phyloP scores from a whole-genome alignment of 2,113 vertebrate species.

The Calyptommatus sinebrachiatus region DNA sequence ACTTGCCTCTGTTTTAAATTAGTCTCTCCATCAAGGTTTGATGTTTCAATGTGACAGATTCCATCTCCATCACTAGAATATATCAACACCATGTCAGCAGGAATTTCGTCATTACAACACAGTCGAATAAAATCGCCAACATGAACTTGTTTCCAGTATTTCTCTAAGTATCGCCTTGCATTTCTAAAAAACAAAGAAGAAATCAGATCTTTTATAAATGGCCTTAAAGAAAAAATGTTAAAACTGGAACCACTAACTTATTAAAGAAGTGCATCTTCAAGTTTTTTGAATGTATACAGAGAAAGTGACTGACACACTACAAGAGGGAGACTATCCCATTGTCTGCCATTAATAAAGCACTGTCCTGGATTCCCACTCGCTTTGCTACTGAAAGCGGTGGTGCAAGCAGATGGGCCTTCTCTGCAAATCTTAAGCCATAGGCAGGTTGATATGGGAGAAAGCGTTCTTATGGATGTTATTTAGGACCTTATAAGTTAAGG shows the following conservation, averaged over 20 bases:
- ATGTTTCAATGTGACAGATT: constrained; percentile 91
- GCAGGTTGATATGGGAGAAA: too few species aligned
- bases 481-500: too few species aligned
- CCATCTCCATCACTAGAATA: constrained; percentile 87
- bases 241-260: neutral
- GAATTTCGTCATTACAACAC: constrained; percentile 88
- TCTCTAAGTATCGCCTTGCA: constrained; percentile 76
- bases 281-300: too few species aligned
- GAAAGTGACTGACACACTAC: too few species aligned
- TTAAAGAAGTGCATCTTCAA: too few species aligned
- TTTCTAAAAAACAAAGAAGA: constrained; percentile 63
- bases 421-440: too few species aligned
- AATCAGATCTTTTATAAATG: neutral
- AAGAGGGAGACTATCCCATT: too few species aligned
- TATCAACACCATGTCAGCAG: constrained; percentile 90
- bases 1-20: constrained; percentile 93
- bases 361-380: too few species aligned
- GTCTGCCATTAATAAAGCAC: too few species aligned
- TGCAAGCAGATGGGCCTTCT: too few species aligned
- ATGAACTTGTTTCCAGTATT: constrained; percentile 84
- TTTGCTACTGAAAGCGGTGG: too few species aligned
- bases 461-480: too few species aligned
- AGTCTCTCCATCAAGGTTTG: constrained; percentile 91
- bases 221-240: neutral
- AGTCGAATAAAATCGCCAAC: constrained; percentile 91